These are phyloP conservation scores for Caretta caretta DNA, from an alignment of 2,113 vertebrate genomes.

Conservation along the genomic window DNA sequence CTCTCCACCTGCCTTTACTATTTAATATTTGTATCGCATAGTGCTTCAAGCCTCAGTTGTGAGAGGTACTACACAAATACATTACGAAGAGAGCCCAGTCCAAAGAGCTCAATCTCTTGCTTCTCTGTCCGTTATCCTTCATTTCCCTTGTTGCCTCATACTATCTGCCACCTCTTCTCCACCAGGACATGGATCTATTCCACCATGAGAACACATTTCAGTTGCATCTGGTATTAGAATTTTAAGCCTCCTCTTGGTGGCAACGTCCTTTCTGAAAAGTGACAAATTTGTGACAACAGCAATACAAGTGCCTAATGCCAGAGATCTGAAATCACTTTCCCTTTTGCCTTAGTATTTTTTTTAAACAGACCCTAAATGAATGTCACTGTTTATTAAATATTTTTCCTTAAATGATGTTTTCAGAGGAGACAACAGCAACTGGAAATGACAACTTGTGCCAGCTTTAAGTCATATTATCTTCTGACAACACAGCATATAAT, in stretches of 20 bases:
- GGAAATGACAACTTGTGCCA: constrained; percentile 2
- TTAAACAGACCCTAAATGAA: neutral
- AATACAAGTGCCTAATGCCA: neutral
- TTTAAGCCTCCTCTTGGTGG: neutral
- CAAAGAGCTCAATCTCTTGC: neutral
- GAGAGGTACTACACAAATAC: neutral
- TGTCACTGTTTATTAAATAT: neutral
- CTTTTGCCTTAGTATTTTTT: neutral
- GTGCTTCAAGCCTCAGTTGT: neutral
- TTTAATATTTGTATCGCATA: neutral
- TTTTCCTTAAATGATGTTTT: constrained; percentile 26
- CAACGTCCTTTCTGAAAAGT: constrained; percentile 18
- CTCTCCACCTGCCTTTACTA: neutral
- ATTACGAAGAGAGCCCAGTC: neutral
- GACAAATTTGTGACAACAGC: neutral
- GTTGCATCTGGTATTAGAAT: constrained; percentile 19
- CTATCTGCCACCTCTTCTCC: constrained; percentile 2
- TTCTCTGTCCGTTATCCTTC: neutral
- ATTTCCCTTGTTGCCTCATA: neutral
- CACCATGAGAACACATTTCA: neutral
- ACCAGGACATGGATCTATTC: neutral
- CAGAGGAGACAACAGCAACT: constrained; percentile 11
- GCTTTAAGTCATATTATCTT: constrained; percentile 11
- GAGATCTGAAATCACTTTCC: constrained; percentile 19
- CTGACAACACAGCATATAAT: constrained; percentile 26